Conservation (phyloP, 1,140 invertebrate species). For the Arctopsyche grandis region DNA sequence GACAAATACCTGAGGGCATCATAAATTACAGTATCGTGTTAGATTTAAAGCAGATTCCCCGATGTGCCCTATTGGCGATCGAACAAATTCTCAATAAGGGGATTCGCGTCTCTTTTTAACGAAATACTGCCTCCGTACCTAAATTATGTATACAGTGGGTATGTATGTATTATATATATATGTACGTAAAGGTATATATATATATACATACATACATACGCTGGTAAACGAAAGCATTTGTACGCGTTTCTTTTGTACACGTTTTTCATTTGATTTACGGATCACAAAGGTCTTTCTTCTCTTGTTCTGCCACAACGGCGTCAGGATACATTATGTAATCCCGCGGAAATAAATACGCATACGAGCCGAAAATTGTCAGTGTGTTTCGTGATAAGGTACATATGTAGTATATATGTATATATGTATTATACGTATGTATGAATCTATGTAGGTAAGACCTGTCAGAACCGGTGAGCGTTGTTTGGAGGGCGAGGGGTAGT, state of each 20-base stretch:
- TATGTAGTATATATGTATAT: too few relatives aligned
- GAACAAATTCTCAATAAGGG: slow-evolving; percentile 8
- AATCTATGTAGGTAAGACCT: not conserved
- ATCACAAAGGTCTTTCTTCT: too few relatives aligned
- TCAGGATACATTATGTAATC: too few relatives aligned
- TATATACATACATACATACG: not conserved
- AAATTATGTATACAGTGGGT: not conserved
- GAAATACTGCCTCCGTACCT: not conserved
- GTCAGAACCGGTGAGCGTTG: not conserved
- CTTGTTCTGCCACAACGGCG: too few relatives aligned
- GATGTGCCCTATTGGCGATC: slow-evolving; percentile 4
- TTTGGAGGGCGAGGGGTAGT: not conserved
- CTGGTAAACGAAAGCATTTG: too few relatives aligned
- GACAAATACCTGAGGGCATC: slow-evolving; percentile 28
- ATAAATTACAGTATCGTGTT: slow-evolving; percentile 16
- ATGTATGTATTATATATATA: not conserved
- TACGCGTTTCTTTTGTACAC: too few relatives aligned
- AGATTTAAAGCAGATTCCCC: slow-evolving; percentile 18
- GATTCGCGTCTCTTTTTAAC: slow-evolving; percentile 5
- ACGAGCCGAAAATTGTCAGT: too few relatives aligned
- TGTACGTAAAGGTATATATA: not conserved
- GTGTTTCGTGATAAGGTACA: too few relatives aligned
- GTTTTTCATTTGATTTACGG: too few relatives aligned
- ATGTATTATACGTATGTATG: too few relatives aligned
- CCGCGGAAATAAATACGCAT: too few relatives aligned